phyloP scores from a whole-genome alignment of 2,113 vertebrate genomes.

The Lates calcarifer region DNA sequence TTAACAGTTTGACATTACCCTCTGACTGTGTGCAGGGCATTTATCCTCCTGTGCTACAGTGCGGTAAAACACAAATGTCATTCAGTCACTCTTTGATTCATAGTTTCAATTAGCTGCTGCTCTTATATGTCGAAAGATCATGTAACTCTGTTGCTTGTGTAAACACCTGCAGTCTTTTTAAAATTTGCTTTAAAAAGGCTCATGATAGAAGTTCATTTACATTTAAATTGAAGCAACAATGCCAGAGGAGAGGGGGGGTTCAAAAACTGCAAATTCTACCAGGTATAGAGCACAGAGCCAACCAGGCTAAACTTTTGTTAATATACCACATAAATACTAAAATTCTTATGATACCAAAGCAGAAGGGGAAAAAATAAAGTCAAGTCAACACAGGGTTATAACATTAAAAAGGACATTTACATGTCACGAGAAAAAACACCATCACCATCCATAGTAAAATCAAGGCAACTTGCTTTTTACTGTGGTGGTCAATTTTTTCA shows the following conservation, averaged over 20 bases:
- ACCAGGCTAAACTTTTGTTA: background rate
- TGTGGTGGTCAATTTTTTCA: background rate
- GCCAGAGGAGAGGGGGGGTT: conserved; percentile 10
- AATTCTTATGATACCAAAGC: background rate
- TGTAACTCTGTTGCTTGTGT: conserved; percentile 27
- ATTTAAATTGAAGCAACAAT: conserved; percentile 76
- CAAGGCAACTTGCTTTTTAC: background rate
- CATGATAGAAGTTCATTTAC: conserved; percentile 67
- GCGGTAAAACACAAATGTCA: conserved; percentile 54
- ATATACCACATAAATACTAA: background rate
- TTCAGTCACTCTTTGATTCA: conserved; percentile 62
- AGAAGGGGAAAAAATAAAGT: background rate
- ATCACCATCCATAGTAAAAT: background rate
- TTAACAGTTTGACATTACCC: conserved; percentile 40
- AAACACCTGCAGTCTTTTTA: conserved; percentile 26
- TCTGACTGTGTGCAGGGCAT: conserved; percentile 32
- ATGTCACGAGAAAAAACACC: background rate
- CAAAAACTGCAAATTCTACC: background rate
- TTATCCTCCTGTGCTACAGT: conserved; percentile 20
- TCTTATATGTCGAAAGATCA: conserved; percentile 17
- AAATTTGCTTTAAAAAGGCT: conserved; percentile 49
- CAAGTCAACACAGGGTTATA: background rate
- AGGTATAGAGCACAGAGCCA: background rate
- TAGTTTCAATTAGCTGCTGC: conserved; percentile 67
- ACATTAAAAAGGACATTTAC: background rate